Evolutionary conservation across 2,888 invertebrate species (phyloP).

Genomic region (Itoplectis maculator): DNA sequence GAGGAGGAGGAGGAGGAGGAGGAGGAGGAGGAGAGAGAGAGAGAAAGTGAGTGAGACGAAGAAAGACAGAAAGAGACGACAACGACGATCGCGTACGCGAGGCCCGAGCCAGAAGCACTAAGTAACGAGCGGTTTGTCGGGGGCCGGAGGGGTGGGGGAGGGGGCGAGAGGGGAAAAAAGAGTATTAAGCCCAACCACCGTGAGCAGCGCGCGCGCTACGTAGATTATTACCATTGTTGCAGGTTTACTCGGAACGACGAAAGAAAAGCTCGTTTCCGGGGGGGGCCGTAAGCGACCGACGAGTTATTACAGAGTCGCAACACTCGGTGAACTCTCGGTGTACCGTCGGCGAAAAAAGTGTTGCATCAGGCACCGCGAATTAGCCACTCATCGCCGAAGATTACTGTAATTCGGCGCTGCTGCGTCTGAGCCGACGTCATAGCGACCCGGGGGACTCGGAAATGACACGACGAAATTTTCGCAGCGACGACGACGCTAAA

Average conservation of each 20-base stretch:
- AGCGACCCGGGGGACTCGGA: background rate
- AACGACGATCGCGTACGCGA: too few species aligned
- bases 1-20: background rate
- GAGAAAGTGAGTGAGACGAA: background rate
- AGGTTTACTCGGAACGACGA: conserved; percentile 21
- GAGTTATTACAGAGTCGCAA: background rate
- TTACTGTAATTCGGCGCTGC: conserved; percentile 58
- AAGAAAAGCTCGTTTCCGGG: conserved; percentile 52
- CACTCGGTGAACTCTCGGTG: background rate
- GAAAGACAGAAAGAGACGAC: too few species aligned
- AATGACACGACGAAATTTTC: conserved; percentile 13
- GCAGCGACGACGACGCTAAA: background rate
- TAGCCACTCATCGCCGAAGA: conserved; percentile 65
- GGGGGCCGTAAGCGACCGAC: background rate
- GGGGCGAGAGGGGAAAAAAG: background rate
- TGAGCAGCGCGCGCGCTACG: conserved; percentile 4
- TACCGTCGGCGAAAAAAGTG: background rate
- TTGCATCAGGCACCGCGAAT: conserved; percentile 61
- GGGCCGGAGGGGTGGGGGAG: background rate
- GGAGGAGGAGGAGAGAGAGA: too few species aligned
- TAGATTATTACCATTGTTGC: conserved; percentile 34
- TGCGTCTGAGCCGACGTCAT: background rate
- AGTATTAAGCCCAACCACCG: conserved; percentile 19
- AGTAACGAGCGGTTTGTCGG: conserved; percentile 14
- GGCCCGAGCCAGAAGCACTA: background rate